Evolutionary conservation across 2,888 invertebrate species (phyloP), one percentile per base, ranked within the genome.

Genomic region (Criorhina ranunculi): DNA sequence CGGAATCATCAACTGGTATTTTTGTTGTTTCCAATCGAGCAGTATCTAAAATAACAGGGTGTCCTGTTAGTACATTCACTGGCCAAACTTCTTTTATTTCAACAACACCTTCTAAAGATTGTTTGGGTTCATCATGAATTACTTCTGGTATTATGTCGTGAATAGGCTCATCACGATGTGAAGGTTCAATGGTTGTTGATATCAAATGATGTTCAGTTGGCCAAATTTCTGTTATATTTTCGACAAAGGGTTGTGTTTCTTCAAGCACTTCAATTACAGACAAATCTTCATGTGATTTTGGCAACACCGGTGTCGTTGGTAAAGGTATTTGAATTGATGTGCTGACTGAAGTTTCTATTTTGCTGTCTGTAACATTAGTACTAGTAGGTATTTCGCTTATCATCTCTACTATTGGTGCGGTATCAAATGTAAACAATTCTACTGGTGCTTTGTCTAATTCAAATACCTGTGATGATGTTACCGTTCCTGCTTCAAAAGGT

Each of bases 401-500:
- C 82, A 88, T 88, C 87, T 88, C 88, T 91, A 90, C 89, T 88
- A 89, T 89, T 90, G 88, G 91, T 92, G 92, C 91, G 88, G 89
- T 87, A 85, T 87, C 87, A 88, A 88, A 87, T 51, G 69, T 90
- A 90, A 91, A 91, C 88, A 90, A 89, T 89, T 92, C 92, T 91
- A 91, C 92, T 88, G 88, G 91, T 90, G 91, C 92, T 88, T 88
- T 89, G 87, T 89, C 89, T 90, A 90, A 90, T 89, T 91, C 90
- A 91, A 92, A 92, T 92, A 92, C 92, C 92, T 92, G 90, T 78
- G 83, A 53, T 67, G 80, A 53, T 67, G 80, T 89, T 88, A 89
- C 87, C 88, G 88, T 87, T 70, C 80, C 72, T 86, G 86, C 66
- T 86, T 46, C 81, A 40, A 72, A 81, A 29, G 86, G 53, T 53